phyloP scores from a whole-genome alignment of 2,888 invertebrate species.

The Noctuana brunneofusca region DNA sequence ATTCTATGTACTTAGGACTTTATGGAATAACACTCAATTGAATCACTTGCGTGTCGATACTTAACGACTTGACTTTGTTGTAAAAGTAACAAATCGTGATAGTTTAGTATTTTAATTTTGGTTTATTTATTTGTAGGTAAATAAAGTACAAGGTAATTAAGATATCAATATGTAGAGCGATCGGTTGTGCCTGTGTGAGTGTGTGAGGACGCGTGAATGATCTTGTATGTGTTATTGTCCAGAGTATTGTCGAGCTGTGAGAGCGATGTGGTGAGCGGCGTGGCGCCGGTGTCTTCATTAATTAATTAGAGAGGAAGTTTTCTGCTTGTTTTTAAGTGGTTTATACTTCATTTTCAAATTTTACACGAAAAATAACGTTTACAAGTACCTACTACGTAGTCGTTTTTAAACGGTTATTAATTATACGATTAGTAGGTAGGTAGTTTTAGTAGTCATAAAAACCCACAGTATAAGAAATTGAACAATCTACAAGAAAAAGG shows the following conservation, averaged over 20 bases:
- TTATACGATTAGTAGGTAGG: slow-evolving; percentile 1
- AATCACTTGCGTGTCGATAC: slow-evolving; percentile 37
- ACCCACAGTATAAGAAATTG: background rate
- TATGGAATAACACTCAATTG: slow-evolving; percentile 33
- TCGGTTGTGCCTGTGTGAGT: slow-evolving; percentile 30
- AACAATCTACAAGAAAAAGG: background rate
- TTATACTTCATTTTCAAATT: background rate
- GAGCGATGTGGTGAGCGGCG: slow-evolving; percentile 18
- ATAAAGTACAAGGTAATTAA: slow-evolving; percentile 69
- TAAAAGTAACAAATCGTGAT: slow-evolving; percentile 45
- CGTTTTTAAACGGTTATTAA: slow-evolving; percentile 1
- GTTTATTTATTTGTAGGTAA: slow-evolving; percentile 71
- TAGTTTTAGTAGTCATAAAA: background rate
- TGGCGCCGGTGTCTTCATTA: slow-evolving; percentile 2
- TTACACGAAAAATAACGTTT: background rate
- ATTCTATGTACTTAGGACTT: slow-evolving; percentile 37
- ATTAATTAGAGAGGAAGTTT: background rate
- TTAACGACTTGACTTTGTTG: slow-evolving; percentile 37
- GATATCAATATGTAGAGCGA: slow-evolving; percentile 41
- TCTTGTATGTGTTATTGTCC: slow-evolving; percentile 29
- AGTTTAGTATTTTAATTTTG: slow-evolving; percentile 45
- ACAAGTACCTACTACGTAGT: slow-evolving; percentile 1
- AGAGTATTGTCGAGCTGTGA: background rate
- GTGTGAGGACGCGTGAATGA: slow-evolving; percentile 33
- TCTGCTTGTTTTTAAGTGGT: slow-evolving; percentile 1